Evolutionary conservation across 1,140 invertebrate species (phyloP), one percentile per base, ranked within the genome.

Genomic region (Drosophila ercepeae): DNA sequence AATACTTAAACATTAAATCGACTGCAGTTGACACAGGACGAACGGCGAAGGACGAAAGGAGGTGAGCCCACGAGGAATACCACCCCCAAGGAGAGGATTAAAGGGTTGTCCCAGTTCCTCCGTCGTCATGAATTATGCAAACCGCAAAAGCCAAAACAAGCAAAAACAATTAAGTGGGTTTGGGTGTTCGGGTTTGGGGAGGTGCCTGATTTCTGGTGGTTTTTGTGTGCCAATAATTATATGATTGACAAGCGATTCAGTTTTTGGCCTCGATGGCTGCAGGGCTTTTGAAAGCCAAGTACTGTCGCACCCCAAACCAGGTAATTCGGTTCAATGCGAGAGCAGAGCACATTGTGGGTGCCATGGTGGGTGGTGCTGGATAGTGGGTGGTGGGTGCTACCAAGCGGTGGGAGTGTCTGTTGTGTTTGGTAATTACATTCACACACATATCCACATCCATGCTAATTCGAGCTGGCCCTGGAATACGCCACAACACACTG

Each of bases 401-500:
- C n/a, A n/a, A 8, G 53, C 19, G 29, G 45, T 25, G 19, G n/a
- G 29, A 1, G 39, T 51, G 57, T 51, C 55, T 65, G 59, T 54
- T 82, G 75, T 59, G 60, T 73, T 72, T 73, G 76, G 76, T 81
- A 81, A 86, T 84, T 76, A 84, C 81, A 36, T 65, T 81, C 61
- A 59, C 81, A 79, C 81, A 79, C 82, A 88, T 73, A 75, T 60
- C 58, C 45, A 68, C 81, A 76, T 86, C 61, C 53, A 84, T 86
- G 81, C 81, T 84, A 84, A 84, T 84, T 76, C 81, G 29, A 21
- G 13, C 42, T 23, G 16, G 23, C 4, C 53, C 39, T 34, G 41
- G 32, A 69, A 65, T 68, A 34, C 25, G 27, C 36, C 7, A 11
- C 27, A 14, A 21, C 46, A 68, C 49, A 42, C 54, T 14, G 32